Percentiles rank a stretch among this genome's conserved stretches.
Conservation (phyloP, 2,797 vertebrate genomes). For the Microchirus variegatus region DNA sequence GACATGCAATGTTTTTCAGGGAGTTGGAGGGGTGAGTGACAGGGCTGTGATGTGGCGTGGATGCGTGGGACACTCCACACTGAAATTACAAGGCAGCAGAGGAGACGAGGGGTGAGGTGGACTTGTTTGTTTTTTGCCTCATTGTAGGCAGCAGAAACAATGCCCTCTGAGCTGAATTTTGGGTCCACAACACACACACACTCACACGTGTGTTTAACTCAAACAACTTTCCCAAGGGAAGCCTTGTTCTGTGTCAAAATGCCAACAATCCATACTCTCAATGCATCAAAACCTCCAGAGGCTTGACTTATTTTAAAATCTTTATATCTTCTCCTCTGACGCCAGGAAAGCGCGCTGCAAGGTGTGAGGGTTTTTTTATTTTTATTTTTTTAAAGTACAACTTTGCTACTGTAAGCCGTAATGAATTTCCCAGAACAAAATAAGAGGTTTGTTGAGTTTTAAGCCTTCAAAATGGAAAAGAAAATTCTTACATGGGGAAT, state of each 20-base stretch:
- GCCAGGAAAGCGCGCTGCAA: constrained; percentile 35
- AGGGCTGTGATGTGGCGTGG: constrained; percentile 72
- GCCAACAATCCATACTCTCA: constrained; percentile 38
- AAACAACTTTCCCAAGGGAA: constrained; percentile 75
- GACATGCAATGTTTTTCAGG: constrained; percentile 70
- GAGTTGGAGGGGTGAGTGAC: constrained; percentile 67
- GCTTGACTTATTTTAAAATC: constrained; percentile 25
- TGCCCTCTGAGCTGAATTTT: constrained; percentile 17
- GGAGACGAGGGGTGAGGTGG: constrained; percentile 50
- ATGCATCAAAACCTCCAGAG: constrained; percentile 18
- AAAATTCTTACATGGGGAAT: constrained; percentile 64
- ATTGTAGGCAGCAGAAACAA: constrained; percentile 66
- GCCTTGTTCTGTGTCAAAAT: constrained; percentile 65
- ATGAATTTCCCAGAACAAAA: constrained; percentile 54
- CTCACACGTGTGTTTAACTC: constrained; percentile 38
- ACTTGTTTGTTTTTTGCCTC: constrained; percentile 71
- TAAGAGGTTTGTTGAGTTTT: constrained; percentile 36
- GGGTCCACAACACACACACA: constrained; percentile 42
- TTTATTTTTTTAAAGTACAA: constrained; percentile 30
- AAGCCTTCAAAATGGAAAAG: constrained; percentile 24
- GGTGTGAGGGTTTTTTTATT: too few species aligned
- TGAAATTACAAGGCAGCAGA: constrained; percentile 75
- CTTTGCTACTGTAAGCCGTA: constrained; percentile 54
- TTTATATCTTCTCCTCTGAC: constrained; percentile 37
- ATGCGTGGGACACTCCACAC: constrained; percentile 55